Evolutionary conservation across 2,113 vertebrate genomes (phyloP).

Genomic region (Sinocyclocheilus anophthalmus): DNA sequence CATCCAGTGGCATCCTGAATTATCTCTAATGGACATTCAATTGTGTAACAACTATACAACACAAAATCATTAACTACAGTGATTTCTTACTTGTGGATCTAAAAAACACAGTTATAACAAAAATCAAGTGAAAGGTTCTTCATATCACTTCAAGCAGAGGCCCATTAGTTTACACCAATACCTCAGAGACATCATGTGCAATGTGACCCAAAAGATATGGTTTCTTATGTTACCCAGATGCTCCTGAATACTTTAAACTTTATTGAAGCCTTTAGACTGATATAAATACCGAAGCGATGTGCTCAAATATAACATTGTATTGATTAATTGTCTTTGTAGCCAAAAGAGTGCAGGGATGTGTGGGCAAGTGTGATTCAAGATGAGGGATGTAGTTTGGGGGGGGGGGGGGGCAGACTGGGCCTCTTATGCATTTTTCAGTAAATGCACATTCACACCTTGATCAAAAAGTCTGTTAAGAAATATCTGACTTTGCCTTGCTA

Average conservation of each 20-base stretch:
- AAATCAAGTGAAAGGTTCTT: not conserved
- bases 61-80: not conserved
- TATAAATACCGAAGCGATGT: conserved; percentile 11
- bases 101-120: not conserved
- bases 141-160: not conserved
- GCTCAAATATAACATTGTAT: conserved; percentile 33
- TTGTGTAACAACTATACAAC: not conserved
- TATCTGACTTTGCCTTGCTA: not conserved
- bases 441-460: not conserved
- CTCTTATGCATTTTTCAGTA: conserved; percentile 13
- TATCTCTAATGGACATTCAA: not conserved
- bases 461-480: not conserved
- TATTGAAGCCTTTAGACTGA: conserved; percentile 1
- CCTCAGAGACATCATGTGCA: conserved; percentile 8
- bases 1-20: not conserved
- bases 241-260: not conserved
- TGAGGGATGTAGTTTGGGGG: not conserved
- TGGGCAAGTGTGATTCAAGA: conserved; percentile 28
- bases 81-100: not conserved
- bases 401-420: not conserved
- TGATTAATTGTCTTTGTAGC: conserved; percentile 24
- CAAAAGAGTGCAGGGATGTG: conserved; percentile 15
- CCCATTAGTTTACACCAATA: conserved; percentile 1
- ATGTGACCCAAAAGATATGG: conserved; percentile 2
- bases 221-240: conserved; percentile 7